Base-by-base conservation (phyloP, 2,113 vertebrate species). In the Engystomops pustulosus region DNA sequence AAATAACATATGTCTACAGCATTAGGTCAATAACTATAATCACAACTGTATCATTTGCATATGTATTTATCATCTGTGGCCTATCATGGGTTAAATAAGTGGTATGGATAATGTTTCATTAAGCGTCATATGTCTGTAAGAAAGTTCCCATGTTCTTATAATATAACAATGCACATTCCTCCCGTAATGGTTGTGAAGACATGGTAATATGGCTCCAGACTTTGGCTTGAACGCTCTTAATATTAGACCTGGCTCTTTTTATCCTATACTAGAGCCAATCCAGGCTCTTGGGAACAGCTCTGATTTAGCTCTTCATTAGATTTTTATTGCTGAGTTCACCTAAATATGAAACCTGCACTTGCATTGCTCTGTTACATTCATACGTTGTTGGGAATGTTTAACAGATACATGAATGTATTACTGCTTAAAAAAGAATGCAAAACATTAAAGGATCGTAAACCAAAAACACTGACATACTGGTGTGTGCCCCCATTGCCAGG, bases 231-330 rank as follows among this genome's bases (percentile, higher is more conserved):
- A 82, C 68, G 58, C 20, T 32, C 49, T 82, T 82, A 82, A 82
- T 72, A 82, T 72, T 74, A 82, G 80, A 82, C 69, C 80, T 82
- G 80, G 80, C 69, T 72, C 4, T 55, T 55, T 72, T 72, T 74
- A 71, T 20, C 36, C 79, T 72, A 3, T 44, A 18, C 25, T 25
- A 30, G 34, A 71, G 65, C 67, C 45, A 81, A 60, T 44, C 32
- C 49, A 30, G 14, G 25, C 80, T 58, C 34, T 41, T 44, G 80
- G 80, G 67, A 82, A 72, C 32, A 18, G 47, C 69, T 72, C 23
- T 41, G 53, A 71, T 82, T 82, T 60, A 60, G 68, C 25, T 81
- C 65, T 72, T 51, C 68, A 72, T 82, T 72, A 71, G 34, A 44
- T 71, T 72, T 82, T 60, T 72, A 72, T 82, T 72, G 51, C 51